phyloP scores from a whole-genome alignment of 2,113 vertebrate species.

The Carlito syrichta region DNA sequence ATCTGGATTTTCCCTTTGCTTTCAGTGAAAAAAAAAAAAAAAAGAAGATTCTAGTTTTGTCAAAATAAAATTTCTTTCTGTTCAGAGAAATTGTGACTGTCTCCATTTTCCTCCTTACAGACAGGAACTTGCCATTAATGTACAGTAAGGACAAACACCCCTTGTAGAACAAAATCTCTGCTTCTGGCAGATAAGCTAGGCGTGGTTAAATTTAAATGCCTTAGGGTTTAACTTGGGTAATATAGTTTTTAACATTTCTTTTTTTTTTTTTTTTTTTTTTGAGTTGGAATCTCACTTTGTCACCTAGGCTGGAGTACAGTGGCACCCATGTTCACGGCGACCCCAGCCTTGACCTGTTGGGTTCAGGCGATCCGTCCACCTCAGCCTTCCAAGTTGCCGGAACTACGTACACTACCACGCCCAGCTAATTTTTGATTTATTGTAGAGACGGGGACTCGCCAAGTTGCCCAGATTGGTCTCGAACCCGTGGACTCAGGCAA shows the following conservation, averaged over 20 bases:
- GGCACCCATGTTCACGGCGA: no score
- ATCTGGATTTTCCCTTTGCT: not conserved
- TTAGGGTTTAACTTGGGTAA: not conserved
- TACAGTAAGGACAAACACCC: not conserved
- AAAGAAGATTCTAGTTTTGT: not conserved
- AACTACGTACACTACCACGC: no score
- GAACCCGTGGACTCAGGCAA: no score
- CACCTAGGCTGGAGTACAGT: no score
- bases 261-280: no score
- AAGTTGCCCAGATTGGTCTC: no score
- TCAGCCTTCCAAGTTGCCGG: no score
- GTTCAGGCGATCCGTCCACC: no score
- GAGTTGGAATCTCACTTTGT: no score
- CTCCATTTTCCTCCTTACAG: not conserved
- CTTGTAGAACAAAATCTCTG: not conserved
- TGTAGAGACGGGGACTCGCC: no score
- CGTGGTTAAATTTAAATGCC: not conserved
- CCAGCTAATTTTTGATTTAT: no score
- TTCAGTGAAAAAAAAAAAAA: not conserved
- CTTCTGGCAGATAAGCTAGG: not conserved
- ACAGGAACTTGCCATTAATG: not conserved
- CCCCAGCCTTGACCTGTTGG: no score
- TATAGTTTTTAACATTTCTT: not conserved
- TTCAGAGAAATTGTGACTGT: not conserved
- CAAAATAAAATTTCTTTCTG: not conserved